Percentiles rank a stretch among this genome's conserved stretches.
These are phyloP conservation scores for Nomada ruficornis DNA, from an alignment of 2,888 invertebrate genomes.

Conservation along the genomic window DNA sequence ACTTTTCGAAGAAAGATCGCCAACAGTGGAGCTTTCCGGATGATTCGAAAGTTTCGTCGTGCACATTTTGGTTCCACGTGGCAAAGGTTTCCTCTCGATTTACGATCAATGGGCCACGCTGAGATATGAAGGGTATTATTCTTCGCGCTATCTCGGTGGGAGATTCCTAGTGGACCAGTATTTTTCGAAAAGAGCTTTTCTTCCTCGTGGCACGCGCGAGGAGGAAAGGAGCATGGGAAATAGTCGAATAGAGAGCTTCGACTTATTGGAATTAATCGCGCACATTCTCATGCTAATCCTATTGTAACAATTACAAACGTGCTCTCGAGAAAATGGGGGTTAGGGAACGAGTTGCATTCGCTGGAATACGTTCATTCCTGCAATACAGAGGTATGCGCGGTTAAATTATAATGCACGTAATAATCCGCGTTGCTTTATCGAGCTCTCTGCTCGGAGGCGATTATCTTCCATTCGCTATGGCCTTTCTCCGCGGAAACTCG, in stretches of 20 bases:
- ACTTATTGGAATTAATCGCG: conserved; percentile 4
- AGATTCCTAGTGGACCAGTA: conserved; percentile 25
- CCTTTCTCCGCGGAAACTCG: neutral
- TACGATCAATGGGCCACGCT: conserved; percentile 48
- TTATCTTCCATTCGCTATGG: neutral
- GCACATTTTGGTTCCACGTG: neutral
- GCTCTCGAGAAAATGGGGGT: neutral
- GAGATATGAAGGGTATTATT: conserved; percentile 55
- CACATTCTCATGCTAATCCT: neutral
- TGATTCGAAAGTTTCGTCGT: conserved; percentile 33
- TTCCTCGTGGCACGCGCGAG: neutral
- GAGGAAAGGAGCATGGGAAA: neutral
- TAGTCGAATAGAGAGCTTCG: neutral
- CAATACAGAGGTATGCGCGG: conserved; percentile 1
- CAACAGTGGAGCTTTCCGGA: conserved; percentile 21
- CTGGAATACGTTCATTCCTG: neutral
- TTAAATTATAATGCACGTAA: conserved; percentile 17
- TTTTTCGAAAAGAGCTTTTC: conserved; percentile 5
- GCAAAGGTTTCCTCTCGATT: conserved; percentile 38
- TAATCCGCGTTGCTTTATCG: conserved; percentile 30
- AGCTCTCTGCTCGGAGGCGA: conserved; percentile 2
- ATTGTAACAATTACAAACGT: conserved; percentile 3
- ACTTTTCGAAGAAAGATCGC: neutral
- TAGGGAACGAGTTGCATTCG: conserved; percentile 1
- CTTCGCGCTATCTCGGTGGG: conserved; percentile 39